These are phyloP conservation scores for Pheosia tremula DNA, from an alignment of 2,888 invertebrate genomes.

Conservation along the genomic window DNA sequence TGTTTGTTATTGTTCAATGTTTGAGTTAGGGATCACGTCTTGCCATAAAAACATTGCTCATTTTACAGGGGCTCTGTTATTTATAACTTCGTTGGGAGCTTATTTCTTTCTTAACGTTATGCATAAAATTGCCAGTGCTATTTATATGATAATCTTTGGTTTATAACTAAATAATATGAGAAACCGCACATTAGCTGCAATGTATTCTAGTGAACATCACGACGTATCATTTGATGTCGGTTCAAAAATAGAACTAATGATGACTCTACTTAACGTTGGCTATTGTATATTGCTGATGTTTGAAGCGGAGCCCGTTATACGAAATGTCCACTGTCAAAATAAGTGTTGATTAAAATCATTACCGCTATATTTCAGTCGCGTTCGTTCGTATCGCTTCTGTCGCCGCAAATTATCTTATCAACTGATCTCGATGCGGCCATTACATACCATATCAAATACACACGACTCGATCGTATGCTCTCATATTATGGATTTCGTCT, in stretches of 20 bases:
- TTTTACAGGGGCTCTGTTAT: constrained; percentile 8
- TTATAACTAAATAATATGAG: background rate
- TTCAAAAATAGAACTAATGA: background rate
- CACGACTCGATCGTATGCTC: background rate
- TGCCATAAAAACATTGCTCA: constrained; percentile 2
- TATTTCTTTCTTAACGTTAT: background rate
- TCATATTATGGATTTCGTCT: background rate
- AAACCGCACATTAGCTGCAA: background rate
- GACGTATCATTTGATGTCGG: background rate
- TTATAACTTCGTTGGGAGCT: background rate
- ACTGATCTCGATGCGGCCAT: constrained; percentile 18
- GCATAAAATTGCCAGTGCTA: background rate
- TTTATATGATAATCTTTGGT: background rate
- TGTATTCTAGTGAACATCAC: background rate
- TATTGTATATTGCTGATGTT: background rate
- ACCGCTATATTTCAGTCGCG: constrained; percentile 14
- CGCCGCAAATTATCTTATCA: constrained; percentile 27
- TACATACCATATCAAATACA: background rate
- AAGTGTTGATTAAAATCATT: constrained; percentile 13
- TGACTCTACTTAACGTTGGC: background rate
- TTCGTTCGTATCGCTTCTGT: constrained; percentile 23
- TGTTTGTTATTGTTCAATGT: constrained; percentile 1
- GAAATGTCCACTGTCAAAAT: background rate
- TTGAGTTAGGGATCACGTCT: constrained; percentile 1
- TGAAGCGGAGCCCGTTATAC: background rate